Conservation (phyloP, 2,888 invertebrate genomes). For the Drosophila ezoana region DNA sequence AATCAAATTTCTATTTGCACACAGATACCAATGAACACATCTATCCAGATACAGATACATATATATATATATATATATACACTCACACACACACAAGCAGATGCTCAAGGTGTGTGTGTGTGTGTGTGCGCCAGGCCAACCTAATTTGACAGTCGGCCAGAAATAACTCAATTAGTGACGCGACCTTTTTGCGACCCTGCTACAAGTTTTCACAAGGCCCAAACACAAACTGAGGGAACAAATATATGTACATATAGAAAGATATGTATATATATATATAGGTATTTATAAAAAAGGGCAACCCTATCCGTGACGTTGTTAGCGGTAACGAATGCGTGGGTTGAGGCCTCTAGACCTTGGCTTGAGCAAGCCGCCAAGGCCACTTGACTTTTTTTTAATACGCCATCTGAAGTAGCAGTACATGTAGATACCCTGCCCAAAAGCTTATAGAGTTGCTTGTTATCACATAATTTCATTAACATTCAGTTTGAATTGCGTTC, state of each 20-base stretch:
- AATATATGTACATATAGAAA: not conserved
- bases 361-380: conserved; percentile 28
- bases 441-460: not conserved
- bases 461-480: not conserved
- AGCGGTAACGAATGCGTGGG: conserved; percentile 56
- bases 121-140: conserved; percentile 41
- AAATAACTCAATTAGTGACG: conserved; percentile 73
- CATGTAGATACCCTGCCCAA: conserved; percentile 8
- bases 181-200: conserved; percentile 41
- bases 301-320: conserved; percentile 63
- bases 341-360: not conserved
- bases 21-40: conserved; percentile 9
- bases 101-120: conserved; percentile 7
- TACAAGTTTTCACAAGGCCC: conserved; percentile 11
- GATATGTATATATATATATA: not conserved
- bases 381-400: conserved; percentile 41
- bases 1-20: conserved; percentile 62
- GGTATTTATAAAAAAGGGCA: conserved; percentile 29
- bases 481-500: too few species aligned
- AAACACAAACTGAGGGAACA: conserved; percentile 6
- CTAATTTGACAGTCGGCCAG: conserved; percentile 74
- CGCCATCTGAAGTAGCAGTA: conserved; percentile 15
- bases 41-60: not conserved
- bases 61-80: too few species aligned
- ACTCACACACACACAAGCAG: not conserved